Evolutionary conservation across 2,888 invertebrate species (phyloP).

Genomic region (Thera britannica): DNA sequence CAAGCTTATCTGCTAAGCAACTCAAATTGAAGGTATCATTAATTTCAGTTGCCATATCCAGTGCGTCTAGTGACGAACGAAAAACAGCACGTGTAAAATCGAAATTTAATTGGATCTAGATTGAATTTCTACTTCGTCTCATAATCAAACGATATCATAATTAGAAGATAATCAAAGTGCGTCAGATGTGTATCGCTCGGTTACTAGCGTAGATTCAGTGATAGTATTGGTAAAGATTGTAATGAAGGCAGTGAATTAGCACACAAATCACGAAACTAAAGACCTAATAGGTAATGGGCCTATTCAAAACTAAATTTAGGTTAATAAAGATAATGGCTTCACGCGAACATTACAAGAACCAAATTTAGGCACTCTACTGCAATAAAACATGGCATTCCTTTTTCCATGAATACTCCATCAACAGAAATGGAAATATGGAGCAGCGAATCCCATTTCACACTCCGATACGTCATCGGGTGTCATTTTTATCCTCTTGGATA

Average conservation of each 20-base stretch:
- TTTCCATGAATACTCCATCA: not conserved
- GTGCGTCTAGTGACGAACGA: not conserved
- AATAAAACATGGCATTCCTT: slow-evolving; percentile 2
- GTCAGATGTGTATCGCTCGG: slow-evolving; percentile 12
- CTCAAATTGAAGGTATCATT: no score
- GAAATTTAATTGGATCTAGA: slow-evolving; percentile 16
- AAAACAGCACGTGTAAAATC: slow-evolving; percentile 7
- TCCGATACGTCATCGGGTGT: slow-evolving; percentile 12
- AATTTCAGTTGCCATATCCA: not conserved
- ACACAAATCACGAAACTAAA: not conserved
- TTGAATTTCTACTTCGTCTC: slow-evolving; percentile 14
- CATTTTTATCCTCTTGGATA: slow-evolving; percentile 12
- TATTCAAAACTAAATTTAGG: slow-evolving; percentile 1
- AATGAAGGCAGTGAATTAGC: not conserved
- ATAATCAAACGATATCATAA: slow-evolving; percentile 21
- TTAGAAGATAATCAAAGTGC: slow-evolving; percentile 12
- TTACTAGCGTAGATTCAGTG: slow-evolving; percentile 1
- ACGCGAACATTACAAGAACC: not conserved
- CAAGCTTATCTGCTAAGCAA: not conserved
- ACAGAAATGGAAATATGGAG: not conserved
- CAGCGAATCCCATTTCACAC: slow-evolving; percentile 6
- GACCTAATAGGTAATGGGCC: not conserved
- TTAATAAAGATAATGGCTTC: not conserved
- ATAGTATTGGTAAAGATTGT: not conserved
- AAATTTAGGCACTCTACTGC: not conserved